Conservation (phyloP, 2,797 vertebrate species). For the Enteromius treurensis region DNA sequence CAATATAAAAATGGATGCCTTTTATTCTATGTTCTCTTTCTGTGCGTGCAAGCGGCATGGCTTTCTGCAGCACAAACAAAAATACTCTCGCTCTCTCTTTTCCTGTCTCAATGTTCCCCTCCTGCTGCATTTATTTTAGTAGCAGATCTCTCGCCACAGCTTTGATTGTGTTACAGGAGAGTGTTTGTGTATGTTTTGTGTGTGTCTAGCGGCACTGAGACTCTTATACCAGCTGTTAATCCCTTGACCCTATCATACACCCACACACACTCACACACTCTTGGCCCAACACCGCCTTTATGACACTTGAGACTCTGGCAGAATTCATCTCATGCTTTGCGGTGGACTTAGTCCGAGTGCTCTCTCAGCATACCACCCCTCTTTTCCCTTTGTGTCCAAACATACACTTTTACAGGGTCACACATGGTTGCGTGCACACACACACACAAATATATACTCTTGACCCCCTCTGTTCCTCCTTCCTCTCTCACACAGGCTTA, state of each 20-base stretch:
- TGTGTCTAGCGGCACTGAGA: constrained; percentile 42
- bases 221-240: constrained; percentile 56
- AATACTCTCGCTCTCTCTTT: constrained; percentile 57
- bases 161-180: constrained; percentile 76
- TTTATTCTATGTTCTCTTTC: constrained; percentile 64
- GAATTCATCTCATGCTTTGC: constrained; percentile 44
- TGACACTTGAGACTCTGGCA: constrained; percentile 53
- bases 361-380: constrained; percentile 38
- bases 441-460: not conserved
- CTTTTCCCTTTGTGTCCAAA: constrained; percentile 39
- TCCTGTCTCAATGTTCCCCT: constrained; percentile 67
- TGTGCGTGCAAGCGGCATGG: constrained; percentile 66
- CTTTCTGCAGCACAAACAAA: constrained; percentile 60
- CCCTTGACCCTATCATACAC: constrained; percentile 64
- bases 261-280: constrained; percentile 52
- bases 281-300: constrained; percentile 35
- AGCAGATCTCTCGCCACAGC: constrained; percentile 71
- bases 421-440: constrained; percentile 22
- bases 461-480: not conserved
- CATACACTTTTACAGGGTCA: constrained; percentile 41
- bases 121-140: constrained; percentile 71
- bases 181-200: constrained; percentile 71
- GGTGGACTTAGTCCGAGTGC: constrained; percentile 40
- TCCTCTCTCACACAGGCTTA: not conserved
- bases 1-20: constrained; percentile 77